Evolutionary conservation across 2,113 vertebrate species (phyloP), one percentile per base, ranked within the genome.

Genomic region (Argyrosomus japonicus): DNA sequence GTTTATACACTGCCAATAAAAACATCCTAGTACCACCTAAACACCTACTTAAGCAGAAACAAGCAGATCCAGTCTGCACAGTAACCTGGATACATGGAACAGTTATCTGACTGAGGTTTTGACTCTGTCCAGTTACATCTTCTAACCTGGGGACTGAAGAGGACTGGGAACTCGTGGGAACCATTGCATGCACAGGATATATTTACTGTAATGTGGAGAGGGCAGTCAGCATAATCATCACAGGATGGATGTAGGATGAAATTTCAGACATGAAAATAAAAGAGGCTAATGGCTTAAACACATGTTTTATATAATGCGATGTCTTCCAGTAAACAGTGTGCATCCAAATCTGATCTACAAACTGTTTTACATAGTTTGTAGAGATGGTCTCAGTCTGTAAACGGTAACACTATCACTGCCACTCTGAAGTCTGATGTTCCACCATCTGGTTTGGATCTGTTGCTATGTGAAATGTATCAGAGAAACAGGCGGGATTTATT

Each of bases 391-490:
- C 51, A 19, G n/a, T 67, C 13, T 72, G 65, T 61, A 50, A 71
- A 72, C n/a, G 40, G n/a, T 17, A 76, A 76, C 43, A 65, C 23
- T 15, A 45, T 75, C 36, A 25, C 25, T 68, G 40, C 27, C 32
- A 48, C 32, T 27, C 80, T 36, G 50, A 25, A 64, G 56, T 18
- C 75, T 8, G 82, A 78, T 29, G 18, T 77, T 81, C 68, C 68
- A 68, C 68, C 81, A 87, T 87, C 81, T 84, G 82, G 25, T 84
- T 75, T 3, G 15, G 62, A 77, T 84, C 57, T 76, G 71, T 25
- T 64, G 75, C 70, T 62, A 18, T 61, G 74, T 53, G 9, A 69
- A 78, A 62, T 40, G 67, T 23, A 50, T 63, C 43, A 43, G 45
- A 75, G 51, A 69, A 75, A 57, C 81, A 65, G 29, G 77, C 36